These are phyloP conservation scores for Uloborus plumipes DNA, from an alignment of 2,888 invertebrate species.

Conservation along the genomic window DNA sequence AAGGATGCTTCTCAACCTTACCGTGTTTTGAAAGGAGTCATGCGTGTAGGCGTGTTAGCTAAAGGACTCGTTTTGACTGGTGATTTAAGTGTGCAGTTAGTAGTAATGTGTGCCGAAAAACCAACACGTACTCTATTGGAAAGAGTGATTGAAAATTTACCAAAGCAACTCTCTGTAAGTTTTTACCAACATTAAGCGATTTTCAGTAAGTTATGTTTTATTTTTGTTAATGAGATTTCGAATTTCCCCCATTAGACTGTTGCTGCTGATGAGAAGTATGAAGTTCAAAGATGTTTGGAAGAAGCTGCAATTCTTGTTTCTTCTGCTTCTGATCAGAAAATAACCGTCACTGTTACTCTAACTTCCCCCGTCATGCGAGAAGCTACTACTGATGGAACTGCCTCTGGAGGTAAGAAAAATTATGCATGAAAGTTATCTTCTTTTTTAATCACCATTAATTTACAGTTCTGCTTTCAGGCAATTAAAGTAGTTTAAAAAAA, in stretches of 20 bases:
- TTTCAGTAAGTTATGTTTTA: neutral
- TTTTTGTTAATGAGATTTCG: neutral
- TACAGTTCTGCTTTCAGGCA: neutral
- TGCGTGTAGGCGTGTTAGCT: conserved; percentile 93
- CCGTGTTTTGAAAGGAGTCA: conserved; percentile 92
- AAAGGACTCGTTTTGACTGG: conserved; percentile 91
- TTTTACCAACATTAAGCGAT: neutral
- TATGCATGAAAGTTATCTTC: neutral
- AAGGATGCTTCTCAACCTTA: conserved; percentile 77
- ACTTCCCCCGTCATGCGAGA: conserved; percentile 91
- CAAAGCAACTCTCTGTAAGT: conserved; percentile 80
- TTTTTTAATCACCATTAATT: neutral
- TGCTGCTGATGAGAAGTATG: conserved; percentile 78
- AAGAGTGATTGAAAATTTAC: conserved; percentile 87
- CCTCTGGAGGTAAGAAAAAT: conserved; percentile 57
- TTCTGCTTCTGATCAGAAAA: conserved; percentile 78
- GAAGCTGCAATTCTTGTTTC: conserved; percentile 86
- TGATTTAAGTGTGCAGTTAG: conserved; percentile 90
- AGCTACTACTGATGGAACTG: conserved; percentile 66
- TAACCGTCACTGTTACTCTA: conserved; percentile 87
- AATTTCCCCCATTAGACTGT: conserved; percentile 40
- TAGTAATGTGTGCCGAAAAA: conserved; percentile 94
- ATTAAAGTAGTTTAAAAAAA: neutral
- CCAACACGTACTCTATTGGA: conserved; percentile 89
- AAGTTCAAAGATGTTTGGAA: conserved; percentile 85